A percentile compares a stretch with the other conserved stretches of the same genome.
These are phyloP conservation scores for Brachionus manjavacas DNA, from an alignment of 1,140 invertebrate species.

Conservation along the genomic window DNA sequence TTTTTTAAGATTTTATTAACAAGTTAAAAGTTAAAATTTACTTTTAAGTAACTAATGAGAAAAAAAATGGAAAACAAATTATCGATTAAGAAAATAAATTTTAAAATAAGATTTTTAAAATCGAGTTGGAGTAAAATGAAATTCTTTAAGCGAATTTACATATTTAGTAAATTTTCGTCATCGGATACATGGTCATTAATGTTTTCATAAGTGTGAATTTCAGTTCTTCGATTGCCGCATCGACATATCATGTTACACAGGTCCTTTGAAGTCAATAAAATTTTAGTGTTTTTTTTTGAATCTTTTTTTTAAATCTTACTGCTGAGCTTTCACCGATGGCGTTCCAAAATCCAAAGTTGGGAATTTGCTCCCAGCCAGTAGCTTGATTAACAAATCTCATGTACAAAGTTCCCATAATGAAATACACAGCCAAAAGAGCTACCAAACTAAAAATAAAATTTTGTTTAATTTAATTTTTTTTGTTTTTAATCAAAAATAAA, in stretches of 20 bases:
- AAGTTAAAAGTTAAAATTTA: background rate
- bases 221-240: background rate
- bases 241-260: background rate
- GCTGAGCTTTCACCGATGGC: background rate
- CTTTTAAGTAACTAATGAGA: background rate
- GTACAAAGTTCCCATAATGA: constrained; percentile 12
- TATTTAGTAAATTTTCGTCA: constrained; percentile 35
- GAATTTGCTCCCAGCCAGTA: constrained; percentile 33
- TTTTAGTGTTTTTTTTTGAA: background rate
- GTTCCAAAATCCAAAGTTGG: constrained; percentile 34
- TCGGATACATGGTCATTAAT: constrained; percentile 15
- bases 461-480: background rate
- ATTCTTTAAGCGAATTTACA: background rate
- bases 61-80: background rate
- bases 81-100: background rate
- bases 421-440: background rate
- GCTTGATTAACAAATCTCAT: constrained; percentile 38
- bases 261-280: background rate
- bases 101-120: background rate
- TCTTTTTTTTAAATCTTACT: background rate
- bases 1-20: background rate
- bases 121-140: background rate
- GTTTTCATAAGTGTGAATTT: constrained; percentile 38
- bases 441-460: background rate
- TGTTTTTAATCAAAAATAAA: background rate